A percentile compares a stretch with the other conserved stretches of the same genome.
phyloP scores from a whole-genome alignment of 2,113 vertebrate species.

The Syngnathus scovelli region DNA sequence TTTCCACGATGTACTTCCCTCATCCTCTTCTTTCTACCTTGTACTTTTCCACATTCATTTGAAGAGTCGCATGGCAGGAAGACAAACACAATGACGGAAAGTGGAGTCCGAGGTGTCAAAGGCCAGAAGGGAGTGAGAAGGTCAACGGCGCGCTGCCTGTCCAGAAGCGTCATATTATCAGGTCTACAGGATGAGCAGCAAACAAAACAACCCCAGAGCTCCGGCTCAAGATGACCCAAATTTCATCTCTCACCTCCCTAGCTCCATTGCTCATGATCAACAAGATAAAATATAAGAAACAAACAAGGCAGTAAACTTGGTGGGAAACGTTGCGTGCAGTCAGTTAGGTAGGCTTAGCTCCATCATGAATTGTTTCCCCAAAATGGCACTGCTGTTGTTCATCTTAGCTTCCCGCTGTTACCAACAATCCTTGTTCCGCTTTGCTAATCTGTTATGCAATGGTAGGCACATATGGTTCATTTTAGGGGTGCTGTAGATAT shows the following conservation, averaged over 20 bases:
- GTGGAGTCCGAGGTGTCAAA: constrained; percentile 40
- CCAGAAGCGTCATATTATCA: constrained; percentile 44
- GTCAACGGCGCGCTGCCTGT: constrained; percentile 46
- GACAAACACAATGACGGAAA: constrained; percentile 66
- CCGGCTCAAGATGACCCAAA: constrained; percentile 16
- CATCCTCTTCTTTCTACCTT: constrained; percentile 56
- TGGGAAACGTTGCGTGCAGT: not conserved
- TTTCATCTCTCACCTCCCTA: not conserved
- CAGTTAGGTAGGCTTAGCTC: not conserved
- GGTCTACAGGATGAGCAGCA: constrained; percentile 42
- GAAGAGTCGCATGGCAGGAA: constrained; percentile 60
- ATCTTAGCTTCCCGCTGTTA: constrained; percentile 21
- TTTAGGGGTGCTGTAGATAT: constrained; percentile 60
- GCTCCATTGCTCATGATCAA: constrained; percentile 36
- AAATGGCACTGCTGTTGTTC: constrained; percentile 21
- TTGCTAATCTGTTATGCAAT: constrained; percentile 58
- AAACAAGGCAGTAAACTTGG: constrained; percentile 23
- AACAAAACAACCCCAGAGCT: constrained; percentile 40
- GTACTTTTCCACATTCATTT: constrained; percentile 31
- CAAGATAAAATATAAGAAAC: constrained; percentile 21
- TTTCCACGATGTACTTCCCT: constrained; percentile 22
- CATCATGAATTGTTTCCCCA: constrained; percentile 1
- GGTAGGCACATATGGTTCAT: constrained; percentile 57
- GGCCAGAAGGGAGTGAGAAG: constrained; percentile 34
- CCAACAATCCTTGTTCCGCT: constrained; percentile 27